Conservation (phyloP, 1,140 invertebrate species). For the Aporrectodea caliginosa region DNA sequence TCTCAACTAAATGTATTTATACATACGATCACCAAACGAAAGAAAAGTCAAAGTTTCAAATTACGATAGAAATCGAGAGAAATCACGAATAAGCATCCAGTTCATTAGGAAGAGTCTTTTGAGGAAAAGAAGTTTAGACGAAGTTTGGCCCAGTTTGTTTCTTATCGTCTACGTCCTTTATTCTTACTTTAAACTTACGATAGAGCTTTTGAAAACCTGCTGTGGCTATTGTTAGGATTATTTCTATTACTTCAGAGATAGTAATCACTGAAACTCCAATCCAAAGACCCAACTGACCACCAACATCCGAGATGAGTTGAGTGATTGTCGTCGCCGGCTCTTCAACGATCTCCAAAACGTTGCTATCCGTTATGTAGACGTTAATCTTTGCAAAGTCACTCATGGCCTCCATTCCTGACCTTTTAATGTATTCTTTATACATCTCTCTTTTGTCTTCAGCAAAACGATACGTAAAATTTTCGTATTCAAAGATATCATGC, state of each 20-base stretch:
- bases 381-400: conserved; percentile 15
- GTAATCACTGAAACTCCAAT: conserved; percentile 16
- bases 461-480: not conserved
- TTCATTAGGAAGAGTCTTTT: no score
- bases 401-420: not conserved
- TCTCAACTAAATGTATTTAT: no score
- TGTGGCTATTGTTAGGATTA: not conserved
- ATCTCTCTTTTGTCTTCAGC: not conserved
- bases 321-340: conserved; percentile 24
- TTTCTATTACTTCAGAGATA: not conserved
- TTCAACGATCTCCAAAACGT: conserved; percentile 32
- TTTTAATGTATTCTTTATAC: not conserved
- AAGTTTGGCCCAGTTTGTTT: no score
- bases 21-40: no score
- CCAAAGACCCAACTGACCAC: conserved; percentile 32
- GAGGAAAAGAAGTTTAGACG: no score
- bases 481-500: not conserved
- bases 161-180: no score
- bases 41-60: no score
- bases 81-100: no score
- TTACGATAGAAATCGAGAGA: no score
- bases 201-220: no score
- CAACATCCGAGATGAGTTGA: conserved; percentile 31
- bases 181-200: no score
- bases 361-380: conserved; percentile 32